phyloP scores from a whole-genome alignment of 2,888 invertebrate species.

The Charanyca ferruginea region DNA sequence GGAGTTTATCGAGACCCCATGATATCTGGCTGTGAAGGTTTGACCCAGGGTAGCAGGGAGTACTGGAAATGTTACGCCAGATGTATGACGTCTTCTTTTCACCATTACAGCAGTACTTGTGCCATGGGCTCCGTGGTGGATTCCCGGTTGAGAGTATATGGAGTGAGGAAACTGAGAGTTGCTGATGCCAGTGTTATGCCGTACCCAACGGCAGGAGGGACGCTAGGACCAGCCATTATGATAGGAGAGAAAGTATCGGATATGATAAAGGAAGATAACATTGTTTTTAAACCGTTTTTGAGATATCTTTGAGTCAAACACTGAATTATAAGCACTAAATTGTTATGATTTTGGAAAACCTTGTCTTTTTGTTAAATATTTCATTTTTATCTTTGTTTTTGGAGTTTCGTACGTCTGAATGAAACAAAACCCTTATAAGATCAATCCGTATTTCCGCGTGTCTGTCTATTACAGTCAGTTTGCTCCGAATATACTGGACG shows the following conservation, averaged over 20 bases:
- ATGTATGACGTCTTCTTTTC: conserved; percentile 34
- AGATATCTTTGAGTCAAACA: not conserved
- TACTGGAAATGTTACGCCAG: conserved; percentile 56
- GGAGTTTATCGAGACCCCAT: conserved; percentile 45
- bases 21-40: conserved; percentile 23
- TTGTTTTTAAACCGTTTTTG: not conserved
- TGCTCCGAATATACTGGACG: no score
- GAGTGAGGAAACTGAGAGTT: conserved; percentile 59
- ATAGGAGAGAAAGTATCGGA: conserved; percentile 68
- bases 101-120: conserved; percentile 54
- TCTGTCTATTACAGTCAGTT: no score
- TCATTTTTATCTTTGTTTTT: no score
- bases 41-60: conserved; percentile 8
- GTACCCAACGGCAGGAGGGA: conserved; percentile 86
- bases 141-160: conserved; percentile 46
- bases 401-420: no score
- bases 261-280: conserved; percentile 60
- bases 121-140: conserved; percentile 59
- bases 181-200: conserved; percentile 84
- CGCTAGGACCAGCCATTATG: conserved; percentile 86
- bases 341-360: not conserved
- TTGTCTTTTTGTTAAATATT: not conserved
- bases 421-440: no score
- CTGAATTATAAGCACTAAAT: no score
- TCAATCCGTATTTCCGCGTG: no score